phyloP scores from a whole-genome alignment of 2,888 invertebrate genomes.

The Caenorhabditis angaria region DNA sequence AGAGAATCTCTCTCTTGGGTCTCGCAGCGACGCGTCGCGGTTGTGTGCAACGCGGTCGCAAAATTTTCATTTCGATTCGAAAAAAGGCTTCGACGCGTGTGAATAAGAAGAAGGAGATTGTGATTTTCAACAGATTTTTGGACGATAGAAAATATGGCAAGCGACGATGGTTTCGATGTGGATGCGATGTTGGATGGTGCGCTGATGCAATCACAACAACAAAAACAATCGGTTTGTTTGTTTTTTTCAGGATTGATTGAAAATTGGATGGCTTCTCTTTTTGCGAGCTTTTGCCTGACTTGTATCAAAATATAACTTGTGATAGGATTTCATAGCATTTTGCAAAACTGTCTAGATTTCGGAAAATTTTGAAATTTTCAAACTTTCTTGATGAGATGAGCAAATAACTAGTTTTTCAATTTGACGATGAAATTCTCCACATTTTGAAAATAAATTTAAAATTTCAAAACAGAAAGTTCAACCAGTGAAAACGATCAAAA shows the following conservation, averaged over 20 bases:
- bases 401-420: too few relatives aligned
- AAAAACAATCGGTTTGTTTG: background rate
- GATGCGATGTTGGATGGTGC: constrained; percentile 57
- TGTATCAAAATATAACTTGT: background rate
- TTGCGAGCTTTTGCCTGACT: background rate
- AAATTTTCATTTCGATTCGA: background rate
- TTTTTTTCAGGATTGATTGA: background rate
- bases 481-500: background rate
- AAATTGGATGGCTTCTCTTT: background rate
- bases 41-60: background rate
- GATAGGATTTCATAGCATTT: background rate
- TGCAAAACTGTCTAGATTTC: background rate
- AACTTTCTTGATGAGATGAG: too few relatives aligned
- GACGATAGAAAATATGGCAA: constrained; percentile 28
- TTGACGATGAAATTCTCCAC: too few relatives aligned
- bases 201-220: constrained; percentile 18
- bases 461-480: constrained; percentile 13
- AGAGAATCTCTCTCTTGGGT: background rate
- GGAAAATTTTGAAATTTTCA: background rate
- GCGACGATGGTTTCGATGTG: constrained; percentile 38
- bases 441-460: too few relatives aligned
- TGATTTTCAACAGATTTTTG: background rate
- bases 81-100: too few relatives aligned
- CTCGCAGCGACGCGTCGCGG: background rate
- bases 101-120: background rate